These are phyloP conservation scores for Oxyruncus cristatus DNA, from an alignment of 2,113 vertebrate genomes.

Conservation along the genomic window DNA sequence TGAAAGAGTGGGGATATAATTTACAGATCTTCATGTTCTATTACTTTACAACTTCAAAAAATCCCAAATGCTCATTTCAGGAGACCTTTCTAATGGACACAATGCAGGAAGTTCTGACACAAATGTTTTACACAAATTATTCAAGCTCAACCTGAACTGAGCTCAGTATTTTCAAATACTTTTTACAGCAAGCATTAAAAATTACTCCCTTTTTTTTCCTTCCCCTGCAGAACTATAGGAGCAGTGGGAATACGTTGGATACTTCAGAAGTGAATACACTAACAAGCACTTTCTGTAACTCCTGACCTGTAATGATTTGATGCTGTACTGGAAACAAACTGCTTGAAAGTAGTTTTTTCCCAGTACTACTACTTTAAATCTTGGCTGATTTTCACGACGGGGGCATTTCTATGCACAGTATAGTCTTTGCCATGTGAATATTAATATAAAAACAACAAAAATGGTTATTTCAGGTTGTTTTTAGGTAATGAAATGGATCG, in stretches of 20 bases:
- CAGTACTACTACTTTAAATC: background rate
- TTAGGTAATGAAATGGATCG: fast-evolving
- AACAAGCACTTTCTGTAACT: background rate
- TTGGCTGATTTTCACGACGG: background rate
- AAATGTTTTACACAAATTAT: background rate
- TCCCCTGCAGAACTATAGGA: background rate
- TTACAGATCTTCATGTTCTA: fast-evolving
- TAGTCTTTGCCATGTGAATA: background rate
- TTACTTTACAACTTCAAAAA: fast-evolving
- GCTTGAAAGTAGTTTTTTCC: background rate
- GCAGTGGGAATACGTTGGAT: fast-evolving
- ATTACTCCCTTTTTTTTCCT: background rate
- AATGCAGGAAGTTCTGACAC: too few relatives aligned
- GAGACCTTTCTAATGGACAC: fast-evolving
- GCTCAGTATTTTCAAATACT: background rate
- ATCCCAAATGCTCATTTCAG: fast-evolving
- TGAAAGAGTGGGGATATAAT: fast-evolving
- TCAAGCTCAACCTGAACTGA: background rate
- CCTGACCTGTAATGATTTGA: background rate
- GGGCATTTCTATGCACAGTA: too few relatives aligned
- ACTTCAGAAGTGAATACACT: background rate
- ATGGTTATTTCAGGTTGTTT: background rate
- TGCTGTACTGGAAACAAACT: background rate
- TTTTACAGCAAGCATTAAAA: background rate
- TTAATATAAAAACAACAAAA: background rate